Evolutionary conservation across 2,888 invertebrate genomes (phyloP).

Genomic region (Polydesmus complanatus): DNA sequence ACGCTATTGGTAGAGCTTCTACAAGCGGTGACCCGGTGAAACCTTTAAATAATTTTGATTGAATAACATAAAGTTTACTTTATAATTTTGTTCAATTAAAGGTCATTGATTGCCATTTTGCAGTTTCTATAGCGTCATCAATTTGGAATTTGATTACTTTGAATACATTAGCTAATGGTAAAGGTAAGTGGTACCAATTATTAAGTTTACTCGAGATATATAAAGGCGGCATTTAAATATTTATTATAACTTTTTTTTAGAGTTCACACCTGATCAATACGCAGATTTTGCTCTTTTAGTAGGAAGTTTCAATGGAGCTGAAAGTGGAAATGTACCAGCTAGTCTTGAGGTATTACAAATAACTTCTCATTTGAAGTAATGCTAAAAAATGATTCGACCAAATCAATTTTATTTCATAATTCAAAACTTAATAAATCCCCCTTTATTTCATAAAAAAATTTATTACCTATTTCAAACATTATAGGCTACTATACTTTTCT

Average conservation of each 20-base stretch:
- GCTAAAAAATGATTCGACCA: too few species aligned
- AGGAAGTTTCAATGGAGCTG: neutral
- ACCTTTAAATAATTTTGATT: neutral
- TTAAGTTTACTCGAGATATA: too few species aligned
- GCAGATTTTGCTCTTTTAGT: neutral
- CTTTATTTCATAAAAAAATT: too few species aligned
- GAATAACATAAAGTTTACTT: neutral
- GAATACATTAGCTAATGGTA: neutral
- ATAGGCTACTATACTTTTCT: too few species aligned
- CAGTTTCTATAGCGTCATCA: neutral
- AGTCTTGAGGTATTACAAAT: neutral
- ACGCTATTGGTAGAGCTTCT: neutral
- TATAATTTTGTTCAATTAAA: neutral
- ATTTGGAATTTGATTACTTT: neutral
- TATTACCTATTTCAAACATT: too few species aligned
- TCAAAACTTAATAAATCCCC: too few species aligned
- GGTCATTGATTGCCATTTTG: neutral
- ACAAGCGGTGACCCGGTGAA: neutral
- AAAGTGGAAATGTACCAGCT: neutral
- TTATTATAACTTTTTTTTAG: too few species aligned
- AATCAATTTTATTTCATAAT: too few species aligned
- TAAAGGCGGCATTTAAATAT: too few species aligned
- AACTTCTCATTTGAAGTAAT: too few species aligned
- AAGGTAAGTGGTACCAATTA: too few species aligned
- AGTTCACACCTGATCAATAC: neutral